These are phyloP conservation scores for Platygyra sinensis DNA, from an alignment of 64 coral and sea anemone genomes.

Conservation along the genomic window DNA sequence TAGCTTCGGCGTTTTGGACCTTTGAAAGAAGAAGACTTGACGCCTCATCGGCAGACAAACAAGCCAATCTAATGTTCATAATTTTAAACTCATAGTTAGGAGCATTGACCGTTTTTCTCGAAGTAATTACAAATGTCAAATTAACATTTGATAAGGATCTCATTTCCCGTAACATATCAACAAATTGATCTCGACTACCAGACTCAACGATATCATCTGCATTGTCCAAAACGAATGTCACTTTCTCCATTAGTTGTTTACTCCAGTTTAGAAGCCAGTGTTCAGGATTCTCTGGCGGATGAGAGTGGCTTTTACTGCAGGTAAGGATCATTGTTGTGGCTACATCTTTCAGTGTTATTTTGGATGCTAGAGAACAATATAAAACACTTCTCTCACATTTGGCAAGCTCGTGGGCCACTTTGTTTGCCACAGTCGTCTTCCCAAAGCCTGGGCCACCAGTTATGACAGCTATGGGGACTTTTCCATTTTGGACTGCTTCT, in stretches of 20 bases:
- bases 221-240: constrained; percentile 58
- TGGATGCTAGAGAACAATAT: constrained; percentile 24
- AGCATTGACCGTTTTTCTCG: background rate
- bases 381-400: constrained; percentile 3
- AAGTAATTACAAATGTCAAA: constrained; percentile 60
- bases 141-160: constrained; percentile 27
- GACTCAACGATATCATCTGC: constrained; percentile 39
- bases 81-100: background rate
- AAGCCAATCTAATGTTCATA: background rate
- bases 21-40: constrained; percentile 6
- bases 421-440: constrained; percentile 65
- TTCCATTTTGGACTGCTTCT: background rate
- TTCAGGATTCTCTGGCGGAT: constrained; percentile 20
- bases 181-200: constrained; percentile 8
- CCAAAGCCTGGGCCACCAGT: constrained; percentile 71
- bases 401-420: constrained; percentile 45
- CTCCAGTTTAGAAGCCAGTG: constrained; percentile 54
- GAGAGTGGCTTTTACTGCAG: constrained; percentile 39
- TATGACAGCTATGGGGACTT: constrained; percentile 6
- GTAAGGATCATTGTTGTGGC: constrained; percentile 18
- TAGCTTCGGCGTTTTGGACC: background rate
- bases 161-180: constrained; percentile 36
- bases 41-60: background rate
- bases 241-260: background rate
- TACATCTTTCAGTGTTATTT: constrained; percentile 21